A percentile compares a stretch with the other conserved stretches of the same genome.
Evolutionary conservation across 2,113 vertebrate species (phyloP).

Genomic region (Eublepharis macularius): DNA sequence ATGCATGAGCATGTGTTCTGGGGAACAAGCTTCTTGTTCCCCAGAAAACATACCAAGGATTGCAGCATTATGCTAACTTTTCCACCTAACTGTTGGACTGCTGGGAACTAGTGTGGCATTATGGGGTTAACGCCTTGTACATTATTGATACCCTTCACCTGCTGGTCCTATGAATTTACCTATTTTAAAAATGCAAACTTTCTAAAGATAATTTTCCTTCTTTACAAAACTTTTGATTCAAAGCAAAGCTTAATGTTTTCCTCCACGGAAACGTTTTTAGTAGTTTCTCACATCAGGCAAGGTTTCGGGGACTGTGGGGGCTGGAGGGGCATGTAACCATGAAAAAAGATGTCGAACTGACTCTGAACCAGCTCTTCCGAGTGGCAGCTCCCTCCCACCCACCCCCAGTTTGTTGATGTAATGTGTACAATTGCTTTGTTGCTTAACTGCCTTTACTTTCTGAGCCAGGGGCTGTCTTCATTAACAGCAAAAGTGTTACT

Average conservation of each 20-base stretch:
- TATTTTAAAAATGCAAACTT: background rate
- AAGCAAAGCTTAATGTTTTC: conserved; percentile 31
- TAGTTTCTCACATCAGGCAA: background rate
- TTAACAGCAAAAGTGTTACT: conserved; percentile 92
- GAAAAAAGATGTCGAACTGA: conserved; percentile 14
- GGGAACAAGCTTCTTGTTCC: conserved; percentile 32
- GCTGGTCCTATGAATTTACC: conserved; percentile 17
- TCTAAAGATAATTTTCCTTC: conserved; percentile 6
- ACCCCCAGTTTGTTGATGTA: conserved; percentile 65
- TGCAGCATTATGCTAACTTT: background rate
- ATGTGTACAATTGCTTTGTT: conserved; percentile 77
- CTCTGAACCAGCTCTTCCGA: conserved; percentile 43
- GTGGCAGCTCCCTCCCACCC: conserved; percentile 57
- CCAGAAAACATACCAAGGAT: conserved; percentile 36
- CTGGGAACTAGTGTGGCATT: conserved; percentile 20
- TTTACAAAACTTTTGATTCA: conserved; percentile 32
- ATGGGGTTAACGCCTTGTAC: background rate
- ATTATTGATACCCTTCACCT: conserved; percentile 26
- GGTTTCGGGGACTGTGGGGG: conserved; percentile 31
- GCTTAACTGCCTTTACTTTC: conserved; percentile 82
- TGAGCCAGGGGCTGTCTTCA: conserved; percentile 84
- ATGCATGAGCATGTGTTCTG: conserved; percentile 32
- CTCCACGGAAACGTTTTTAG: conserved; percentile 26
- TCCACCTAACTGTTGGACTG: background rate
- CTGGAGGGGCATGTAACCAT: conserved; percentile 50